Conservation (phyloP, 1,140 invertebrate genomes). For the Bathynomus jamesi region DNA sequence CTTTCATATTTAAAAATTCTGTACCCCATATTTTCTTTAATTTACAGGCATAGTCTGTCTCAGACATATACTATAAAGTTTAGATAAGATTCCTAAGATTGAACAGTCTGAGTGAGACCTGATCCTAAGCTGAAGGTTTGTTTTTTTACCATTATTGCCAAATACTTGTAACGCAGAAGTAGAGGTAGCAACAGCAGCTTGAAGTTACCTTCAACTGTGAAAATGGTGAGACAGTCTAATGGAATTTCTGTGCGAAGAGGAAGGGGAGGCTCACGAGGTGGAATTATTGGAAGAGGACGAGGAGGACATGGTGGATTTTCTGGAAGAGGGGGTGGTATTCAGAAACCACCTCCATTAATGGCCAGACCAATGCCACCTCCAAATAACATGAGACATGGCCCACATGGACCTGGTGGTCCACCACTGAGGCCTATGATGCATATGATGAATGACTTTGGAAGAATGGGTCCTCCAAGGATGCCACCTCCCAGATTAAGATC, state of each 20-base stretch:
- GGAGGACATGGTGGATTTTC: neutral
- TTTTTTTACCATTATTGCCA: no score
- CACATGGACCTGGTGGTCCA: neutral
- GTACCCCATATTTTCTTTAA: no score
- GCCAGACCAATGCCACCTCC: neutral
- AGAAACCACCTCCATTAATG: neutral
- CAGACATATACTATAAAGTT: no score
- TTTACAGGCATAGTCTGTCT: no score
- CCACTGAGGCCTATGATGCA: neutral
- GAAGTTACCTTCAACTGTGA: no score
- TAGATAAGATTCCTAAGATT: no score
- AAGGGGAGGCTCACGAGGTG: neutral
- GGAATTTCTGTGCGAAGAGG: neutral
- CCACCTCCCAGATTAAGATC: neutral
- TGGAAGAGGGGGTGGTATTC: neutral
- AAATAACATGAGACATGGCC: neutral
- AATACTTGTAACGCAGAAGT: no score
- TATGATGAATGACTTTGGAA: neutral
- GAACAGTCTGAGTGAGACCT: no score
- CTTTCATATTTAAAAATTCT: no score
- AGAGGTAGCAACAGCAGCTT: no score
- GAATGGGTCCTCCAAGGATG: neutral
- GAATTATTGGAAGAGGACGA: neutral
- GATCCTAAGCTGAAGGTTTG: no score
- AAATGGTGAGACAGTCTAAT: neutral